A percentile compares a stretch with the other conserved stretches of the same genome.
Conservation (phyloP, 2,797 vertebrate species). For the Tinamus major region DNA sequence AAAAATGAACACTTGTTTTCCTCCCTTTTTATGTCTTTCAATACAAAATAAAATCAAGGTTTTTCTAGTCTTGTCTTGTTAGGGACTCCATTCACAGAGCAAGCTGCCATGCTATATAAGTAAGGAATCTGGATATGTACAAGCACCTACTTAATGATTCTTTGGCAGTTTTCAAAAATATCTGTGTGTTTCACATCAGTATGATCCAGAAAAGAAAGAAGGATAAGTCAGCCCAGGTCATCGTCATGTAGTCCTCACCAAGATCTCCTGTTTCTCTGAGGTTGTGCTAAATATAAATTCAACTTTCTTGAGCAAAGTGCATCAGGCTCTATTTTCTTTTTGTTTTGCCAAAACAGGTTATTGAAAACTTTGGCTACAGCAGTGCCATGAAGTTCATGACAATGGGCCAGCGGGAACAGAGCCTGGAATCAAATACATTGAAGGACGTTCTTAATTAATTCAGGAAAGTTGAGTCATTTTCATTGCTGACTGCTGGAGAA, state of each 20-base stretch:
- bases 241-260: constrained; percentile 61
- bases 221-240: constrained; percentile 73
- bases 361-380: constrained; percentile 7
- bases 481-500: background rate
- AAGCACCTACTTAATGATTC: constrained; percentile 78
- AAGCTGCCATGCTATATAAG: constrained; percentile 69
- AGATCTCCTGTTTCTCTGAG: constrained; percentile 60
- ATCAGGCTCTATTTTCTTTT: constrained; percentile 64
- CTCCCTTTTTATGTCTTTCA: background rate
- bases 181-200: constrained; percentile 85
- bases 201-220: constrained; percentile 85
- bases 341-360: constrained; percentile 74
- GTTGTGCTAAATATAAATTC: constrained; percentile 71
- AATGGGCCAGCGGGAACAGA: background rate
- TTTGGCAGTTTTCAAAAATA: constrained; percentile 82
- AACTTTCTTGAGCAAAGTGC: constrained; percentile 61
- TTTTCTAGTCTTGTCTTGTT: constrained; percentile 70
- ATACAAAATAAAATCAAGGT: background rate
- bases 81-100: constrained; percentile 65
- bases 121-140: constrained; percentile 77
- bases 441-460: background rate
- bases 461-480: background rate
- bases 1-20: background rate
- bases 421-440: background rate
- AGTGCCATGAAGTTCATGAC: background rate